These are phyloP conservation scores for Amphipoea lucens DNA, from an alignment of 2,888 invertebrate genomes.

Conservation along the genomic window DNA sequence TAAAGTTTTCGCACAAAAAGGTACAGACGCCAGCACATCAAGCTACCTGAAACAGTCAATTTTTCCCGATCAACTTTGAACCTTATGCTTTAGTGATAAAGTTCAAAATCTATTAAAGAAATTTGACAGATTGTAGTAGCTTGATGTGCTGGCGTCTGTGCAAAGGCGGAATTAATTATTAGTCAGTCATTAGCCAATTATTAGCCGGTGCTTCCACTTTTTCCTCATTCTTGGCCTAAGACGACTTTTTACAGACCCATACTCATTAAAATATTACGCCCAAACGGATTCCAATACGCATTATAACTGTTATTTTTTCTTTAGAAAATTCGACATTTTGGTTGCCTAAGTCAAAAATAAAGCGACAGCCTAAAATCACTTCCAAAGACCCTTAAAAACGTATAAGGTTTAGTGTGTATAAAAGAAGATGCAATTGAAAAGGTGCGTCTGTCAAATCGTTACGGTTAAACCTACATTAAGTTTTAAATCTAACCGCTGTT, in stretches of 20 bases:
- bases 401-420: constrained; percentile 1
- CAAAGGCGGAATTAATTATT: neutral
- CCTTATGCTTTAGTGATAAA: too few species aligned
- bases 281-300: constrained; percentile 42
- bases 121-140: too few species aligned
- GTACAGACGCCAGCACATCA: too few species aligned
- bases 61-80: too few species aligned
- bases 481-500: constrained; percentile 18
- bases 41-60: too few species aligned
- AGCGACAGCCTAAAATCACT: constrained; percentile 17
- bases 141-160: too few species aligned
- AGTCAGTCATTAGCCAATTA: neutral
- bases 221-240: constrained; percentile 16
- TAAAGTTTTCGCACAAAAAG: too few species aligned
- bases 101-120: too few species aligned
- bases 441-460: constrained; percentile 11
- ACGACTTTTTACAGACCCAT: constrained; percentile 34
- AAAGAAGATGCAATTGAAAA: constrained; percentile 21
- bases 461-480: neutral
- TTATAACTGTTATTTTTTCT: constrained; percentile 48
- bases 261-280: constrained; percentile 59
- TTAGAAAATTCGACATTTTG: constrained; percentile 39
- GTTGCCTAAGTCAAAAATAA: constrained; percentile 7
- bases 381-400: constrained; percentile 10
- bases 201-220: constrained; percentile 22